Evolutionary conservation across 2,797 vertebrate species (phyloP).

Genomic region (Propithecus perrieri): DNA sequence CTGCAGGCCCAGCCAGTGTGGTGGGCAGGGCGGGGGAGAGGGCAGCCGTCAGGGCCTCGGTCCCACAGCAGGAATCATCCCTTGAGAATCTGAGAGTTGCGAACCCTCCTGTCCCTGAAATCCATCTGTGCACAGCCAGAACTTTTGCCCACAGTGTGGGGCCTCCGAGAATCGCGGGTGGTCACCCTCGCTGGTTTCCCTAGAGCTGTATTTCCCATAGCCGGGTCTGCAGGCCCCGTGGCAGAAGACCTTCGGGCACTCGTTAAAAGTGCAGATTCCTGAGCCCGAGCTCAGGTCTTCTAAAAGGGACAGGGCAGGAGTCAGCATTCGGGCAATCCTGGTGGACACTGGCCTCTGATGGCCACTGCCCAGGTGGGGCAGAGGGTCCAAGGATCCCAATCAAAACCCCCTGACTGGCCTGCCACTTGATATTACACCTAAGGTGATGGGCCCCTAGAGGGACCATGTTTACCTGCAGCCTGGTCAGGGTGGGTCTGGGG

Average conservation of each 20-base stretch:
- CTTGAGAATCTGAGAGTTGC: neutral
- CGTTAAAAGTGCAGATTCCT: neutral
- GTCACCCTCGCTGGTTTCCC: neutral
- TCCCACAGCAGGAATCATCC: neutral
- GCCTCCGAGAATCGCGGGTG: neutral
- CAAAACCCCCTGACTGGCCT: neutral
- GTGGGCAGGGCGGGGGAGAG: neutral
- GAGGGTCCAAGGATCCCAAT: neutral
- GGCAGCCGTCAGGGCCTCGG: neutral
- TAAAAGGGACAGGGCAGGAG: neutral
- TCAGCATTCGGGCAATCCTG: neutral
- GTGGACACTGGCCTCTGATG: neutral
- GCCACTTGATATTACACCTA: neutral
- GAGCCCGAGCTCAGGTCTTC: neutral
- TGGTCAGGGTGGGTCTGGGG: fast-evolving
- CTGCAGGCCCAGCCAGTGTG: neutral
- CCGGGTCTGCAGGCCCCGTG: neutral
- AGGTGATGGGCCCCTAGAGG: neutral
- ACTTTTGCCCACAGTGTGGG: neutral
- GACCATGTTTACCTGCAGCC: neutral
- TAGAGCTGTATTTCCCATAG: neutral
- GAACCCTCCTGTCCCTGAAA: neutral
- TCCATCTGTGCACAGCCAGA: neutral
- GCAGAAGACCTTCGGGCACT: neutral
- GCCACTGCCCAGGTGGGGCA: neutral